Conservation (phyloP, 1,140 invertebrate species). For the Olivierus martensii region DNA sequence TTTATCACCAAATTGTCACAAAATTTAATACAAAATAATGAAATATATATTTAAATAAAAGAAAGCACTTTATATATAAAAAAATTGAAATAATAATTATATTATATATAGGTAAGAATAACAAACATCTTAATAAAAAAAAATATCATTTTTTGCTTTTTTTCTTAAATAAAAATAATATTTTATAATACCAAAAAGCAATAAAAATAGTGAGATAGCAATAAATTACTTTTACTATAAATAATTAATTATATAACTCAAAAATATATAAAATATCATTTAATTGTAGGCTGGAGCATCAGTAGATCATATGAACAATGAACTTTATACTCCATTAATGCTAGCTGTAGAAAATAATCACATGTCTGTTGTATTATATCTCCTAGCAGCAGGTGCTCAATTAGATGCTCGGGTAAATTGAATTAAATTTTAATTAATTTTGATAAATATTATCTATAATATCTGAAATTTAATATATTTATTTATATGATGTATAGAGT, state of each 20-base stretch:
- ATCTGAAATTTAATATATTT: neutral
- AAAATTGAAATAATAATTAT: too few relatives aligned
- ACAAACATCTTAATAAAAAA: too few relatives aligned
- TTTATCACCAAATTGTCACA: too few relatives aligned
- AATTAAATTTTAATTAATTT: neutral
- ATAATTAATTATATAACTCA: neutral
- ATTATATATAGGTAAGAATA: too few relatives aligned
- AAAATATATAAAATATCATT: neutral
- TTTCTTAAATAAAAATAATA: too few relatives aligned
- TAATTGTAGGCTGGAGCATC: constrained; percentile 48
- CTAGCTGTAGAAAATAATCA: constrained; percentile 50
- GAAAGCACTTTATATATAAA: too few relatives aligned
- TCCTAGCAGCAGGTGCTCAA: constrained; percentile 55
- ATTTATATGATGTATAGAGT: constrained; percentile 48
- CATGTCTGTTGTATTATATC: constrained; percentile 44
- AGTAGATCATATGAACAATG: constrained; percentile 53
- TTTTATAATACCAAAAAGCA: too few relatives aligned
- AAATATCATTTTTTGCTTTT: too few relatives aligned
- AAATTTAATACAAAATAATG: too few relatives aligned
- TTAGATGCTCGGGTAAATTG: constrained; percentile 50
- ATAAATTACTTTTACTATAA: neutral
- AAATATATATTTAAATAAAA: too few relatives aligned
- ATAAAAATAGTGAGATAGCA: too few relatives aligned
- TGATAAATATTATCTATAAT: too few relatives aligned
- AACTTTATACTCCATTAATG: constrained; percentile 67